Conservation (phyloP, 2,888 invertebrate genomes). For the Calliphora vomitoria region DNA sequence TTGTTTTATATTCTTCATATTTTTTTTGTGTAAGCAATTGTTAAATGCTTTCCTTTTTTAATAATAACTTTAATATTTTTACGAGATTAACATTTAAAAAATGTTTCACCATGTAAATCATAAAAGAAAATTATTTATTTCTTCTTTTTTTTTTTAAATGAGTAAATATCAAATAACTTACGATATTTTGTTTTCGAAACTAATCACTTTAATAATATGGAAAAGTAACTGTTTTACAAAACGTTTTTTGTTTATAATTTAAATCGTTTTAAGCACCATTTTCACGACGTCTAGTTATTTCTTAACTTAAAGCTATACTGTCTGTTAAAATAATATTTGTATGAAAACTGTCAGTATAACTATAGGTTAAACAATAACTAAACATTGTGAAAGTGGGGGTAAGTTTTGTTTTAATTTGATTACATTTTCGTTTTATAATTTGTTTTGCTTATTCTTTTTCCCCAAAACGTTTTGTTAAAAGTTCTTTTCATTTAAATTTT, state of each 20-base stretch:
- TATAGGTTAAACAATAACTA: too few species aligned
- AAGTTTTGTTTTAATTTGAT: neutral
- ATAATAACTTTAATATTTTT: constrained; percentile 47
- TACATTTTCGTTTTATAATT: constrained; percentile 34
- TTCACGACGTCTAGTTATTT: too few species aligned
- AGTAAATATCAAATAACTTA: constrained; percentile 31
- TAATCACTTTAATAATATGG: neutral
- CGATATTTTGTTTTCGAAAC: constrained; percentile 32
- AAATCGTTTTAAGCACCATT: neutral
- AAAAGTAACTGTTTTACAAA: constrained; percentile 60
- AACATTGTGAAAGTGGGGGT: too few species aligned
- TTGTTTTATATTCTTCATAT: constrained; percentile 8
- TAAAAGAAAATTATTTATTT: constrained; percentile 25
- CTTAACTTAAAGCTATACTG: too few species aligned
- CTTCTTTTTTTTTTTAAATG: constrained; percentile 6
- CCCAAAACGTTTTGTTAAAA: constrained; percentile 67
- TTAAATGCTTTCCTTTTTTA: constrained; percentile 66
- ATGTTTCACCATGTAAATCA: constrained; percentile 57
- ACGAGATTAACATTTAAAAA: constrained; percentile 61
- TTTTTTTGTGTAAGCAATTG: constrained; percentile 64
- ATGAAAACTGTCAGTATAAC: too few species aligned
- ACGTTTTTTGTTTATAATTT: constrained; percentile 51
- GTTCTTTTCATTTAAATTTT: constrained; percentile 52
- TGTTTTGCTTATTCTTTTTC: constrained; percentile 30
- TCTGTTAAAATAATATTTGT: too few species aligned